phyloP scores from a whole-genome alignment of 2,113 vertebrate species.

The Tupaia chinensis region DNA sequence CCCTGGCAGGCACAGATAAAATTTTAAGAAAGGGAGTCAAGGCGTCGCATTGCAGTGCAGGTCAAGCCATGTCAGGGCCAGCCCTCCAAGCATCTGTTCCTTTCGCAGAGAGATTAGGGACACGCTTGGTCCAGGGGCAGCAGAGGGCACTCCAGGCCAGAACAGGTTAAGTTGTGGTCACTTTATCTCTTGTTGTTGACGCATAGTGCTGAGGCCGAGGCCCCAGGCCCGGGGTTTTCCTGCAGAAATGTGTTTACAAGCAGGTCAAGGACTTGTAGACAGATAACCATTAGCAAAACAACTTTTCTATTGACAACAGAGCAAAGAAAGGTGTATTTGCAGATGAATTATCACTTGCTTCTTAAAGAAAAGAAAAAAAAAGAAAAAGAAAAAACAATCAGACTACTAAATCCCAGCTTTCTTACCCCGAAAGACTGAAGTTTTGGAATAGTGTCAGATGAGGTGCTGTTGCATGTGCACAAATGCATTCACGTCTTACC shows the following conservation, averaged over 20 bases:
- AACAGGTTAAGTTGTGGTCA: conserved; percentile 95
- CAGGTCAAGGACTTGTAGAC: conserved; percentile 98
- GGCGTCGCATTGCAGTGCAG: conserved; percentile 55
- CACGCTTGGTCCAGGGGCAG: conserved; percentile 92
- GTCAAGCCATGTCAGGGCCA: conserved; percentile 45
- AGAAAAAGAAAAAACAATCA: conserved; percentile 46
- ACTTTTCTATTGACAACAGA: conserved; percentile 91
- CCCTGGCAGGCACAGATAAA: not conserved
- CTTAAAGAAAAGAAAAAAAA: conserved; percentile 36
- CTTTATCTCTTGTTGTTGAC: conserved; percentile 97
- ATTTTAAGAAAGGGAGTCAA: not conserved
- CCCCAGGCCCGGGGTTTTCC: conserved; percentile 92
- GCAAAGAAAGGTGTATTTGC: conserved; percentile 84
- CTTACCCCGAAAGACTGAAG: not conserved
- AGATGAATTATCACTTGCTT: conserved; percentile 86
- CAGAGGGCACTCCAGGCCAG: conserved; percentile 97
- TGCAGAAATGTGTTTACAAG: conserved; percentile 97
- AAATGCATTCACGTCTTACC: not conserved
- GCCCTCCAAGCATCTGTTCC: conserved; percentile 69
- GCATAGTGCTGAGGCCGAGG: conserved; percentile 93
- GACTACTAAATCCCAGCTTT: conserved; percentile 59
- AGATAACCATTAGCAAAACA: conserved; percentile 98
- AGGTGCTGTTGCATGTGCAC: not conserved
- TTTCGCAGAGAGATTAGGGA: conserved; percentile 90
- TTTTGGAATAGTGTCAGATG: not conserved